Evolutionary conservation across 2,113 vertebrate species (phyloP).

Genomic region (Puntigrus tetrazona): DNA sequence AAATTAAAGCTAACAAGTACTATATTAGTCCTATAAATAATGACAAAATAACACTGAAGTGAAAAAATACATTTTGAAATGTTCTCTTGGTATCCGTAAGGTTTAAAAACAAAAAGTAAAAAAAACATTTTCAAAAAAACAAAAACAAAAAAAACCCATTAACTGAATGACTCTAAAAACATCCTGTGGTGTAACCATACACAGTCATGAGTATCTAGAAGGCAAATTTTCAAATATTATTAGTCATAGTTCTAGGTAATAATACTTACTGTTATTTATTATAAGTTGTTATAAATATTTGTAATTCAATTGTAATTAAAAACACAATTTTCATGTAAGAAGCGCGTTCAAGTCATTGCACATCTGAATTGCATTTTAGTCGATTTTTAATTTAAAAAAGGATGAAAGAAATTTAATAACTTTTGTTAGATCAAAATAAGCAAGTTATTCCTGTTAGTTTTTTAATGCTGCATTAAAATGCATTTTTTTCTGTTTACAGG

Average conservation of each 20-base stretch:
- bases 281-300: background rate
- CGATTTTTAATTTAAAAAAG: background rate
- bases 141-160: too few species aligned
- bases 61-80: background rate
- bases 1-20: background rate
- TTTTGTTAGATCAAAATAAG: background rate
- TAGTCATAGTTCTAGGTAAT: background rate
- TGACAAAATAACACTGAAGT: background rate
- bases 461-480: background rate
- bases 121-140: too few species aligned
- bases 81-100: background rate
- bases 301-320: background rate
- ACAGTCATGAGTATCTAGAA: background rate
- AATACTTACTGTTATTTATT: background rate
- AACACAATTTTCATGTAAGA: background rate
- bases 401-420: background rate
- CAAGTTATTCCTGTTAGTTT: background rate
- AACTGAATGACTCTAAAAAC: background rate
- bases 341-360: background rate
- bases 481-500: slow-evolving; percentile 70
- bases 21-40: background rate
- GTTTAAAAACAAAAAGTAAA: background rate
- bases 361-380: background rate
- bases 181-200: background rate
- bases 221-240: background rate